These are phyloP conservation scores for Catharus minimus DNA, from an alignment of 2,113 vertebrate species.

Conservation along the genomic window DNA sequence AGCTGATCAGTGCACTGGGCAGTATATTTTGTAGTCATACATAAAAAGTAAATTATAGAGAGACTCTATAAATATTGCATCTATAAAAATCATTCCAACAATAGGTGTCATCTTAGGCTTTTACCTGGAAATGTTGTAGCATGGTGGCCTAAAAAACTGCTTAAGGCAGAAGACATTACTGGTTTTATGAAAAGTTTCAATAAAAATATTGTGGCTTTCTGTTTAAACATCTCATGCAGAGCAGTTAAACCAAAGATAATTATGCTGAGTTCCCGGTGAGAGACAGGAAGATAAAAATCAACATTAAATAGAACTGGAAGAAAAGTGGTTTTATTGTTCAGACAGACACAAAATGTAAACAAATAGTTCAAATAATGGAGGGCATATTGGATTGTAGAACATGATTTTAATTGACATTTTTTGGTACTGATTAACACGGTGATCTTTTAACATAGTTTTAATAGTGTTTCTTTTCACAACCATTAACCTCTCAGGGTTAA, in stretches of 20 bases:
- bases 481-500: not conserved
- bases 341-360: not conserved
- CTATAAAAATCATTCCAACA: not conserved
- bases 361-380: not conserved
- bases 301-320: not conserved
- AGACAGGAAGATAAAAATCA: constrained; percentile 41
- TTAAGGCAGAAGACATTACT: not conserved
- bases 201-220: constrained; percentile 51
- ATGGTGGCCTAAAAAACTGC: not conserved
- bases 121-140: constrained; percentile 23
- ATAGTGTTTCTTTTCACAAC: not conserved
- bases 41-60: not conserved
- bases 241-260: constrained; percentile 48
- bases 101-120: not conserved
- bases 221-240: constrained; percentile 34
- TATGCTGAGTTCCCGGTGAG: not conserved
- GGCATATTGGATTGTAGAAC: not conserved
- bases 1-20: not conserved
- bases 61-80: not conserved
- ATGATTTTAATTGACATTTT: not conserved
- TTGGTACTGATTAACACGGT: not conserved
- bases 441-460: not conserved
- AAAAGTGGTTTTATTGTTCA: not conserved
- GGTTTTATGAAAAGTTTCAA: constrained; percentile 28
- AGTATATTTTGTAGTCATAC: not conserved